phyloP scores from a whole-genome alignment of 1,140 invertebrate genomes.

The Drosophila asahinai region DNA sequence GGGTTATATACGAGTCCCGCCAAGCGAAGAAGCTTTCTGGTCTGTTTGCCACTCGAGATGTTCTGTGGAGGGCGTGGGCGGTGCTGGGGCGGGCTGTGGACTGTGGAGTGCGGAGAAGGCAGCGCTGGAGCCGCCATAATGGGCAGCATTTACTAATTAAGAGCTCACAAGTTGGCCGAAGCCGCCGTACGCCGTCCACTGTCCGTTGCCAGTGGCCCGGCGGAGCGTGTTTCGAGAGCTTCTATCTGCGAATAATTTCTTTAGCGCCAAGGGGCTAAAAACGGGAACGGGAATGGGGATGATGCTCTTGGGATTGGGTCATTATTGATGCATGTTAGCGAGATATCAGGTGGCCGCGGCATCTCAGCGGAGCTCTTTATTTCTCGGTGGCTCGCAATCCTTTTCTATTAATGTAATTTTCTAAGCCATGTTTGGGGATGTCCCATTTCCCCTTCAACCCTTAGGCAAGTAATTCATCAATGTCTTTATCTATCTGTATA shows the following conservation, averaged over 20 bases:
- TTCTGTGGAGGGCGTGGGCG: constrained; percentile 19
- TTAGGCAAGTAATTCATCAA: background rate
- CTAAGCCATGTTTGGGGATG: background rate
- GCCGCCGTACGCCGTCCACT: constrained; percentile 12
- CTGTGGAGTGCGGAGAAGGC: background rate
- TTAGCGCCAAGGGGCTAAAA: constrained; percentile 4
- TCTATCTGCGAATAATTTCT: constrained; percentile 46
- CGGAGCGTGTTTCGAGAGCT: constrained; percentile 68
- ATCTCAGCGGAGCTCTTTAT: constrained; percentile 24
- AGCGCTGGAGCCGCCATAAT: constrained; percentile 66
- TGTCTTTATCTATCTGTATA: background rate
- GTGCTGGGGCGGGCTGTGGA: background rate
- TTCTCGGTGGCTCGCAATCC: constrained; percentile 14
- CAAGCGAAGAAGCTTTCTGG: constrained; percentile 45
- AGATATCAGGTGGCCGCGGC: constrained; percentile 73
- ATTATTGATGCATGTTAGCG: constrained; percentile 78
- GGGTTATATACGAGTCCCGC: constrained; percentile 61
- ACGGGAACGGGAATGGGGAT: background rate
- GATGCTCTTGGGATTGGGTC: constrained; percentile 49
- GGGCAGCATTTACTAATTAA: constrained; percentile 81
- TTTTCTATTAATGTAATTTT: background rate
- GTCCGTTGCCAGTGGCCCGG: constrained; percentile 42
- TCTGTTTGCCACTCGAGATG: constrained; percentile 57
- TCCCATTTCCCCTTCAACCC: background rate
- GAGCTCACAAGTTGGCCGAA: constrained; percentile 70